Conservation (phyloP, 2,888 invertebrate genomes). For the Suillia variegata region DNA sequence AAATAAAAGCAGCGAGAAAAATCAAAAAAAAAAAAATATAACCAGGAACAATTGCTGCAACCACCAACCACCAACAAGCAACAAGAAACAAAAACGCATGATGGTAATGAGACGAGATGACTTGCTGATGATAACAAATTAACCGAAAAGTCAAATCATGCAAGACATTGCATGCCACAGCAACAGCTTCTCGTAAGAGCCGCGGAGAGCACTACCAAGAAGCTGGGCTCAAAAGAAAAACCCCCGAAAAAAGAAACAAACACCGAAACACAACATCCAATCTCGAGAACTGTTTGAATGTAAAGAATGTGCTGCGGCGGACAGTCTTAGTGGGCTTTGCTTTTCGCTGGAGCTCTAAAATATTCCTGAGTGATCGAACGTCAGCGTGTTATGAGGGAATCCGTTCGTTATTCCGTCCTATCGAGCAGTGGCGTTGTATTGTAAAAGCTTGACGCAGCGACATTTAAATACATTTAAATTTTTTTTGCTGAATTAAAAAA, state of each 20-base stretch:
- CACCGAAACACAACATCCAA: neutral
- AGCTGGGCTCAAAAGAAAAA: neutral
- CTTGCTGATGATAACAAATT: slow-evolving; percentile 41
- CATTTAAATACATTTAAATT: too few relatives aligned
- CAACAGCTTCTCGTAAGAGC: neutral
- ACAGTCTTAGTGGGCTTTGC: neutral
- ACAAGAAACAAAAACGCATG: slow-evolving; percentile 23
- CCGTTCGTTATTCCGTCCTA: too few relatives aligned
- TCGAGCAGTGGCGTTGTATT: neutral
- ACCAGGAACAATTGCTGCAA: neutral
- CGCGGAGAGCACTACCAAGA: neutral
- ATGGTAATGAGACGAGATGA: slow-evolving; percentile 38
- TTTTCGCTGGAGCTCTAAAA: neutral
- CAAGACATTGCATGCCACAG: slow-evolving; percentile 29
- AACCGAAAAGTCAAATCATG: slow-evolving; percentile 41
- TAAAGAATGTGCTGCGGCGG: neutral
- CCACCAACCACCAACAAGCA: neutral
- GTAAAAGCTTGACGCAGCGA: too few relatives aligned
- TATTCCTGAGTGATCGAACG: neutral
- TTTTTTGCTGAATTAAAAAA: too few relatives aligned
- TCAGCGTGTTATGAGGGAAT: neutral
- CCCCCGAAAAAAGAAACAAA: neutral
- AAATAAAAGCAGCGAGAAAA: neutral
- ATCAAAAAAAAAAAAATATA: neutral
- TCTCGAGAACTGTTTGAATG: too few relatives aligned